A percentile compares a stretch with the other conserved stretches of the same genome.
Evolutionary conservation across 2,888 invertebrate species (phyloP).

Genomic region (Strigamia transsilvanica): DNA sequence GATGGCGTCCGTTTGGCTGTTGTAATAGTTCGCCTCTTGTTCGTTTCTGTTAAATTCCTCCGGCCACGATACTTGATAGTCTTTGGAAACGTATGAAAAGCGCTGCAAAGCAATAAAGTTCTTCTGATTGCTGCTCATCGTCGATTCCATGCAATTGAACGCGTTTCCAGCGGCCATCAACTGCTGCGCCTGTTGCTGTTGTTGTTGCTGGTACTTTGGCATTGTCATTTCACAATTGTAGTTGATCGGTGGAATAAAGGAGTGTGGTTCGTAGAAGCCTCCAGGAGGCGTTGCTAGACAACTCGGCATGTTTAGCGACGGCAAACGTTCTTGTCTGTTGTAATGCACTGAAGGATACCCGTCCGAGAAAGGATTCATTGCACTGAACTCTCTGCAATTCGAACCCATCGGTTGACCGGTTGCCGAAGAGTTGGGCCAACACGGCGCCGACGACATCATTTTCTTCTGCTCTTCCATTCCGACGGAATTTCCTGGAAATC

Average conservation of each 20-base stretch:
- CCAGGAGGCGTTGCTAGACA: slow-evolving; percentile 17
- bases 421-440: not conserved
- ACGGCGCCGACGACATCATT: not conserved
- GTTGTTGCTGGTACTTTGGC: slow-evolving; percentile 5
- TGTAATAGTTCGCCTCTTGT: not conserved
- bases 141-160: slow-evolving; percentile 64
- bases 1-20: not conserved
- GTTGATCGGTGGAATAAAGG: not conserved
- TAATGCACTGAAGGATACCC: slow-evolving; percentile 31
- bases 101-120: slow-evolving; percentile 50
- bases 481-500: not conserved
- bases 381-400: slow-evolving; percentile 39
- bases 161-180: slow-evolving; percentile 15
- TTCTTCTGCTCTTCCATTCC: slow-evolving; percentile 1
- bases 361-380: slow-evolving; percentile 39
- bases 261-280: slow-evolving; percentile 24
- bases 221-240: slow-evolving; percentile 18
- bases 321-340: slow-evolving; percentile 24
- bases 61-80: slow-evolving; percentile 42
- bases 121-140: slow-evolving; percentile 45
- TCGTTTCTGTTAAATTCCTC: not conserved
- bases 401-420: not conserved
- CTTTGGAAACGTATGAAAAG: slow-evolving; percentile 27
- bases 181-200: slow-evolving; percentile 16
- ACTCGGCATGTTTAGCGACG: not conserved